These are phyloP conservation scores for Eretmocerus hayati DNA, from an alignment of 2,888 invertebrate species.

Conservation along the genomic window DNA sequence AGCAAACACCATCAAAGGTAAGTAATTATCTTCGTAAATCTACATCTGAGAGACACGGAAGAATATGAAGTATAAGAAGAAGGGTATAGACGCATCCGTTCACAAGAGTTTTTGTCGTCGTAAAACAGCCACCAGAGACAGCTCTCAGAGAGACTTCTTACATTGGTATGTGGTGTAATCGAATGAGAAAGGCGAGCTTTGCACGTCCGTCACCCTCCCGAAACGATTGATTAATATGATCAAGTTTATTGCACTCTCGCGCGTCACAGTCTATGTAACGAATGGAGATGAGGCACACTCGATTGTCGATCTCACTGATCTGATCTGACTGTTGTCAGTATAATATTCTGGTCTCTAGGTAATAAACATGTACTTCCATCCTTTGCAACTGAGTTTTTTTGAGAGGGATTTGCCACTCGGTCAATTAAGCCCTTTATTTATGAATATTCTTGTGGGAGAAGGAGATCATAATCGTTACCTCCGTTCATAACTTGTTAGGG, in stretches of 20 bases:
- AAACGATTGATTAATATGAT: slow-evolving; percentile 20
- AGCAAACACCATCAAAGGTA: no score
- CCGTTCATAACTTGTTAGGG: no score
- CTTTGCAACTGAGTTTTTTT: no score
- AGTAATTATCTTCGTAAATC: slow-evolving; percentile 17
- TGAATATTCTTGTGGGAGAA: no score
- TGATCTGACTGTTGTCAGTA: no score
- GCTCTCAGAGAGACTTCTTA: slow-evolving; percentile 8
- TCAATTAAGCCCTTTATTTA: no score
- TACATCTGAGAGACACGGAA: slow-evolving; percentile 15
- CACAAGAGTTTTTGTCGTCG: background rate
- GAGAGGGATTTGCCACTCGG: no score
- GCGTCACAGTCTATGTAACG: slow-evolving; percentile 7
- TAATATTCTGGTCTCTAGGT: no score
- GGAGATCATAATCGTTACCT: no score
- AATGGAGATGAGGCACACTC: slow-evolving; percentile 15
- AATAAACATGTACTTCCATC: no score
- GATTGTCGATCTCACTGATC: no score
- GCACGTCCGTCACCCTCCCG: slow-evolving; percentile 2
- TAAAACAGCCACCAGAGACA: slow-evolving; percentile 3
- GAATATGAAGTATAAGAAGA: no score
- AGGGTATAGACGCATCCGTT: background rate
- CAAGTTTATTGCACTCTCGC: slow-evolving; percentile 11
- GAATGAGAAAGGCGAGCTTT: background rate
- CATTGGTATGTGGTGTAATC: background rate